Percentiles rank a stretch among this genome's conserved stretches.
Conservation (phyloP, 2,888 invertebrate genomes). For the Phytoseiulus persimilis region DNA sequence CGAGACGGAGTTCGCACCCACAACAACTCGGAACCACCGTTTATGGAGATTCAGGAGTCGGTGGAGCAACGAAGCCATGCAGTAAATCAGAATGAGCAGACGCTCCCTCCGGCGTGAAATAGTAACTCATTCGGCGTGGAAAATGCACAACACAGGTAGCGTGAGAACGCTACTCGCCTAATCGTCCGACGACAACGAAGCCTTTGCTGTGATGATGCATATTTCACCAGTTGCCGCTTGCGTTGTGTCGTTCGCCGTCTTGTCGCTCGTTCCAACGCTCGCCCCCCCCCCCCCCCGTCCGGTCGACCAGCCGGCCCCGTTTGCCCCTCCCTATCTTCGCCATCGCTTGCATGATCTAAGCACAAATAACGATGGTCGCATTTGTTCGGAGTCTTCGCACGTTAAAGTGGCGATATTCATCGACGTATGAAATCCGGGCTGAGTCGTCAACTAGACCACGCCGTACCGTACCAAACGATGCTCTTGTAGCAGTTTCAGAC, state of each 20-base stretch:
- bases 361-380: background rate
- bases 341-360: background rate
- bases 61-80: background rate
- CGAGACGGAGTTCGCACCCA: background rate
- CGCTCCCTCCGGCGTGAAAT: background rate
- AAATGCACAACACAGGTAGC: background rate
- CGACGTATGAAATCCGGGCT: no score
- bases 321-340: background rate
- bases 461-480: no score
- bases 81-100: background rate
- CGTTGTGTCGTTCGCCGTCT: background rate
- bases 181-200: background rate
- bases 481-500: no score
- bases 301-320: background rate
- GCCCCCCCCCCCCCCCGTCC: background rate
- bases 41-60: background rate
- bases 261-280: background rate
- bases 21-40: background rate
- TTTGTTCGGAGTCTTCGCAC: background rate
- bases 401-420: background rate
- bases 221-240: background rate
- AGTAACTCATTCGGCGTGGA: background rate
- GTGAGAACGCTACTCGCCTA: background rate
- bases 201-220: background rate
- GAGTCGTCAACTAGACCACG: no score